A percentile compares a stretch with the other conserved stretches of the same genome.
phyloP scores from a whole-genome alignment of 2,888 invertebrate species.

The Brachylomia viminalis region DNA sequence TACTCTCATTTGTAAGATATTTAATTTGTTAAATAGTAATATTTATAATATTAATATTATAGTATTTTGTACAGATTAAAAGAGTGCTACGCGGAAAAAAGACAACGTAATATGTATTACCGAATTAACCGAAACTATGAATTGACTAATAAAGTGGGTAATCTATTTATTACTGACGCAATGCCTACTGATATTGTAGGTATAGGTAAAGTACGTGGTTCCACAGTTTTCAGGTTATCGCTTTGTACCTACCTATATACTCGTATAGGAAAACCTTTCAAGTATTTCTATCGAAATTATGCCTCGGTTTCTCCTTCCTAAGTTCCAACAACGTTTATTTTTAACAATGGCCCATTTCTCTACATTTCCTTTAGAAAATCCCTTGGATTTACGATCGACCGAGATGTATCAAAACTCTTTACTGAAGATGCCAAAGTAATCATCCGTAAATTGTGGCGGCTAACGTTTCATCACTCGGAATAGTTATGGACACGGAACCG shows the following conservation, averaged over 20 bases:
- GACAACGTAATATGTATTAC: too few relatives aligned
- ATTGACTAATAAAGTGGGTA: not conserved
- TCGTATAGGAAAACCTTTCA: not conserved
- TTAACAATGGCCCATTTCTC: conserved; percentile 72
- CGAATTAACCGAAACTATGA: conserved; percentile 6
- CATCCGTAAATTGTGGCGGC: conserved; percentile 67
- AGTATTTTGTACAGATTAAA: too few relatives aligned
- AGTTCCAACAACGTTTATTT: conserved; percentile 54
- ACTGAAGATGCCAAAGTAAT: conserved; percentile 72
- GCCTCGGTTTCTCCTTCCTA: conserved; percentile 20
- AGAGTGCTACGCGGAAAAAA: not conserved
- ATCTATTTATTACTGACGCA: not conserved
- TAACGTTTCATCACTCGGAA: conserved; percentile 67
- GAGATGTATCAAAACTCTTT: conserved; percentile 69
- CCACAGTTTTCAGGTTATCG: not conserved
- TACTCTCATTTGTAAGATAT: too few relatives aligned
- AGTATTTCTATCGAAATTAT: conserved; percentile 8
- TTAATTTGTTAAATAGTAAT: too few relatives aligned
- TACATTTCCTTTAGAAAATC: conserved; percentile 70
- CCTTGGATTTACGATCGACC: conserved; percentile 72
- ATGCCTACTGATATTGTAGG: not conserved
- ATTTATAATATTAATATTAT: too few relatives aligned
- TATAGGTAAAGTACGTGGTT: not conserved
- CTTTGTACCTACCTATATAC: conserved; percentile 6
- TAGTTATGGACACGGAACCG: conserved; percentile 58